Base-by-base conservation (phyloP, 2,113 vertebrate species). In the Centropus unirufus region DNA sequence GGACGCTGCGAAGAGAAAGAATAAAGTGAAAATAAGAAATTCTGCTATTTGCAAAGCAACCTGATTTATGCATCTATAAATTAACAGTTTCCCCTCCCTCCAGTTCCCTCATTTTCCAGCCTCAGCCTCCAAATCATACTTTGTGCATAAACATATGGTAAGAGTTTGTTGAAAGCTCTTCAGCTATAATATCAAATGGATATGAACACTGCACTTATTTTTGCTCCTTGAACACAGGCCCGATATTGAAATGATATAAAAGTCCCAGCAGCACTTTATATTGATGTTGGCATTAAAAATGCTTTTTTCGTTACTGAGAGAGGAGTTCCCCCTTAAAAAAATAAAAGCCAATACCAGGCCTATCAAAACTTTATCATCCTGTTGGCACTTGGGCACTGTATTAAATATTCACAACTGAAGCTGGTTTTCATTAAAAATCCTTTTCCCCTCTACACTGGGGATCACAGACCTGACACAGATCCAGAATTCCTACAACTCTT, bases 401-500 rank as follows among this genome's bases (percentile, higher is more conserved):
- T 94, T 96, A 94, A 96, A 93, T 93, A 96, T 92, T 90, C 94
- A 93, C 93, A 92, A 46, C 42, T 52, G 54, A 83, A 87, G 73
- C 90, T 96, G 95, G 86, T 95, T 97, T 96, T 96, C 93, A 93
- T 97, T 96, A 95, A 95, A 97, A 97, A 94, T 81, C 94, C 90
- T 95, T 94, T 89, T 82, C 69, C 80, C 49, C 82, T 79, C 83
- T 69, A 80, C 66, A 11, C 86, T 39, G 76, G 66, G 80, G 58
- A 93, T 79, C 77, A 8, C 32, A 73, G 49, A 13, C 21, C 73
- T 83, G 92, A 92, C 76, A 75, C 0, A 0, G 54, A 49, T 87
- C 92, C 90, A 87, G 90, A 49, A 76, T 40, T 87, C 80, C 54
- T 82, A 10, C 2, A 79, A 49, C 58, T 30, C 34, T 90, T 80